Evolutionary conservation across 2,797 vertebrate genomes (phyloP), one percentile per base, ranked within the genome.

Genomic region (Sebastes hopkinsi): DNA sequence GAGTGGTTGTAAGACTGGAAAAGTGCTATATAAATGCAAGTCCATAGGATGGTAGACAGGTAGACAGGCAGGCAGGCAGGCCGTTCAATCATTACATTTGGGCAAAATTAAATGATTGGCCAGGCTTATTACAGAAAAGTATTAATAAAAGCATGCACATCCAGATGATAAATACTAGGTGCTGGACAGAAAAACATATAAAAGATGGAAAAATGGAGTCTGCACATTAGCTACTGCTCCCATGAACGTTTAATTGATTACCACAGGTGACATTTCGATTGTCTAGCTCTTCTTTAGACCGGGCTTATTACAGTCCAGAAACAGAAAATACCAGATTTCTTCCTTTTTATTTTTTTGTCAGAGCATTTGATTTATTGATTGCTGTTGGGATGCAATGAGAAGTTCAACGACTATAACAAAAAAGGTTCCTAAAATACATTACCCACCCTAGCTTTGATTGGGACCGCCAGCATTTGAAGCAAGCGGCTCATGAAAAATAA

Each of bases 391-490:
- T 50, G 46, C 0, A 50, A 8, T 50, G 42, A 50, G 6, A 50
- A 50, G 16, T 50, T 50, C 46, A 50, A 46, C 16, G 0, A 50
- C 6, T 50, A 50, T 50, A 50, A 0, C 18, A 50, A 50, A 50
- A n/a, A 52, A 52, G 46, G 46, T 52, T 52, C 0, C 46, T 52
- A 52, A 52, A 52, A 52, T 0, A n/a, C 46, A 52, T 52, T 50
- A 20, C 0, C 46, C 1, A 0, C 46, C 8, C 46, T 50, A 0
- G 18, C 46, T 52, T 52, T 52, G 0, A 38, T 23, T 16, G 12
- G 32, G 32, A 22, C 32, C 32, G 4, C n/a, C 32, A 62, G 12
- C 60, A 36, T 62, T 62, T 62, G 10, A 0, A 36, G n/a, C 0
- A 64, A 64, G 61, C 2, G 13, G 8, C 34, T 65, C 13, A 10